These are phyloP conservation scores for Chionodraco myersi DNA, from an alignment of 2,113 vertebrate species.

Conservation along the genomic window DNA sequence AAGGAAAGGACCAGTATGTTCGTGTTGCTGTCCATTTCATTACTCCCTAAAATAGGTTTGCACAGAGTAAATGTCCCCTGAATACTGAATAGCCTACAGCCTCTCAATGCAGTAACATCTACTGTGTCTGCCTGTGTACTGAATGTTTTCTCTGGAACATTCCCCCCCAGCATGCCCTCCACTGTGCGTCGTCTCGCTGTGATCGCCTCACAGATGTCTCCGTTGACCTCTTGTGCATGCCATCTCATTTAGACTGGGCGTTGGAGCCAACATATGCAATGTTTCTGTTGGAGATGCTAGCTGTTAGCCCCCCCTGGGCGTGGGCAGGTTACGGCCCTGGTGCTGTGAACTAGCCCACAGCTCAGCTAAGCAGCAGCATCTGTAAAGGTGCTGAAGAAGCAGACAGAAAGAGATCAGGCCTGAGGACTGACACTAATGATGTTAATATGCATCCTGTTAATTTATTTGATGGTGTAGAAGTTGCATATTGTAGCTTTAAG, in stretches of 20 bases:
- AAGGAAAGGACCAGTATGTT: slow-evolving; percentile 25
- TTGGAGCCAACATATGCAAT: slow-evolving; percentile 32
- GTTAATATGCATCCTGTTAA: slow-evolving; percentile 11
- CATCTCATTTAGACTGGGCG: not conserved
- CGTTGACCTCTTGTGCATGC: not conserved
- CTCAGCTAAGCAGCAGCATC: not conserved
- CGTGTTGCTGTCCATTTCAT: slow-evolving; percentile 9
- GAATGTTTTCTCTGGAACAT: slow-evolving; percentile 56
- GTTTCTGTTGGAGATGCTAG: not conserved
- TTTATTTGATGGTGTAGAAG: slow-evolving; percentile 50
- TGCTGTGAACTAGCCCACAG: not conserved
- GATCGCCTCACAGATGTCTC: not conserved
- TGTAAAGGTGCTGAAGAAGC: not conserved
- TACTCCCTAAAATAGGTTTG: slow-evolving; percentile 20
- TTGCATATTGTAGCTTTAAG: slow-evolving; percentile 42
- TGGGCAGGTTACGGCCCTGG: not conserved
- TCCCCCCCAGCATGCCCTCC: slow-evolving; percentile 56
- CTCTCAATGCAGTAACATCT: slow-evolving; percentile 49
- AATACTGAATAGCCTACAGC: slow-evolving; percentile 4
- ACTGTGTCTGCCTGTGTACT: slow-evolving; percentile 32
- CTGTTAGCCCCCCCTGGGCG: not conserved
- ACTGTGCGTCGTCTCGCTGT: slow-evolving; percentile 6
- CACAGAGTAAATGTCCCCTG: slow-evolving; percentile 17
- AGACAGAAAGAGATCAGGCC: not conserved
- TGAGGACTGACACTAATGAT: not conserved